Percentiles rank a stretch among this genome's conserved stretches.
Evolutionary conservation across 2,797 vertebrate genomes (phyloP).

Genomic region (Poliocrania exsul): DNA sequence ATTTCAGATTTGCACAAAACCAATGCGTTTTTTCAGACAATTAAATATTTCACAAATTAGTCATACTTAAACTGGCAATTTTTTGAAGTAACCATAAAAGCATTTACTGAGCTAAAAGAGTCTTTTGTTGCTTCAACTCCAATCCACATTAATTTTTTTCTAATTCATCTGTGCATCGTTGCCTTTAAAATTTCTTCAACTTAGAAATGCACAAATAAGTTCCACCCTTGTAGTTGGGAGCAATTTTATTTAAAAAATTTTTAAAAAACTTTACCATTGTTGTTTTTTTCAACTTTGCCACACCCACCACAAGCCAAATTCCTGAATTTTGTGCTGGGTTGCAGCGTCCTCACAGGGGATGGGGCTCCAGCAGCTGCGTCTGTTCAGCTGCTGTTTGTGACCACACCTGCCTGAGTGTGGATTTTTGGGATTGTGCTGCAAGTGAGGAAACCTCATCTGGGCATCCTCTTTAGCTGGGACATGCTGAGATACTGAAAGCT

Average conservation of each 20-base stretch:
- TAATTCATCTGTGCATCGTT: background rate
- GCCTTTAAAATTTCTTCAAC: background rate
- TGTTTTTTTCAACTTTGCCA: background rate
- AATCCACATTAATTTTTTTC: background rate
- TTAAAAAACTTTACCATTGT: background rate
- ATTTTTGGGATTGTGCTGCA: background rate
- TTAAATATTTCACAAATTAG: slow-evolving; percentile 32
- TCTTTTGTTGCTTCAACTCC: background rate
- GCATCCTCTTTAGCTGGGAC: background rate
- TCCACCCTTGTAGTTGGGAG: background rate
- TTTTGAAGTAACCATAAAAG: slow-evolving; percentile 14
- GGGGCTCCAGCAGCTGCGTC: background rate
- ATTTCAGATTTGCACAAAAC: background rate
- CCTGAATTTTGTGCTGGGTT: background rate
- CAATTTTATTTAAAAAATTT: background rate
- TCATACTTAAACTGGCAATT: background rate
- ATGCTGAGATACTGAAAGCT: background rate
- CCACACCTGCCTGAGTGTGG: background rate
- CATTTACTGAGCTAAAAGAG: background rate
- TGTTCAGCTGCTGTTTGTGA: background rate
- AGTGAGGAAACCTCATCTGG: background rate
- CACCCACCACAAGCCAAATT: slow-evolving; percentile 15
- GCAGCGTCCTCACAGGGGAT: background rate
- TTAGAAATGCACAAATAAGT: background rate
- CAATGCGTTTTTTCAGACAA: slow-evolving; percentile 17